Evolutionary conservation across 1,140 invertebrate species (phyloP).

Genomic region (Antheraea pernyi): DNA sequence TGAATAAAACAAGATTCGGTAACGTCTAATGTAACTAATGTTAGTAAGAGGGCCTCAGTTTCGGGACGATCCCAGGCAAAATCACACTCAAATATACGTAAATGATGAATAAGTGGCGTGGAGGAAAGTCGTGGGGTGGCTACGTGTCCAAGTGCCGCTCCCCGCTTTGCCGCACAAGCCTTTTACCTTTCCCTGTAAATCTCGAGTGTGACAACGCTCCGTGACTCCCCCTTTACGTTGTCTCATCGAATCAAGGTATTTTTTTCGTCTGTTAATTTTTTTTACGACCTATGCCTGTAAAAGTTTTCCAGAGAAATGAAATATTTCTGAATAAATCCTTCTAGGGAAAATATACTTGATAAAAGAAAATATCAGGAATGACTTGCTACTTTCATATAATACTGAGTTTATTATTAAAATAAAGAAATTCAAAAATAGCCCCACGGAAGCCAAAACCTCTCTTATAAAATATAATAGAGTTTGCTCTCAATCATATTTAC

Average conservation of each 20-base stretch:
- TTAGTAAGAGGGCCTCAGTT: slow-evolving; percentile 51
- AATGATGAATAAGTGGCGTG: slow-evolving; percentile 59
- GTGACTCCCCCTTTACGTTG: slow-evolving; percentile 32
- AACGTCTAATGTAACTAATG: slow-evolving; percentile 61
- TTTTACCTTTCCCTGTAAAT: slow-evolving; percentile 51
- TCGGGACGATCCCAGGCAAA: slow-evolving; percentile 57
- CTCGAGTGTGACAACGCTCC: slow-evolving; percentile 62
- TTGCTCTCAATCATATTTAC: too few species aligned
- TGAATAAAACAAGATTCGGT: slow-evolving; percentile 64
- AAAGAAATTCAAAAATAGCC: too few species aligned
- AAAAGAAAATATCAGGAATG: too few species aligned
- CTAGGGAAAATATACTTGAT: too few species aligned
- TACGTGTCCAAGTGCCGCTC: slow-evolving; percentile 66
- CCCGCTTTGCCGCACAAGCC: slow-evolving; percentile 25
- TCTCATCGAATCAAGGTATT: slow-evolving; percentile 43
- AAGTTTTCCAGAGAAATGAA: background rate
- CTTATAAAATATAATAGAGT: too few species aligned
- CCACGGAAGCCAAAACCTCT: too few species aligned
- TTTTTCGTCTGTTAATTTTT: slow-evolving; percentile 36
- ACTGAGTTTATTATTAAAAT: too few species aligned
- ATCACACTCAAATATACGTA: slow-evolving; percentile 70
- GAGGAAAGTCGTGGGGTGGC: slow-evolving; percentile 30
- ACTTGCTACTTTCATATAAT: too few species aligned
- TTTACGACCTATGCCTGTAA: slow-evolving; percentile 19
- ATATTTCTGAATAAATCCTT: too few species aligned